Conservation (phyloP, 2,113 vertebrate species). For the Limnothrissa miodon region DNA sequence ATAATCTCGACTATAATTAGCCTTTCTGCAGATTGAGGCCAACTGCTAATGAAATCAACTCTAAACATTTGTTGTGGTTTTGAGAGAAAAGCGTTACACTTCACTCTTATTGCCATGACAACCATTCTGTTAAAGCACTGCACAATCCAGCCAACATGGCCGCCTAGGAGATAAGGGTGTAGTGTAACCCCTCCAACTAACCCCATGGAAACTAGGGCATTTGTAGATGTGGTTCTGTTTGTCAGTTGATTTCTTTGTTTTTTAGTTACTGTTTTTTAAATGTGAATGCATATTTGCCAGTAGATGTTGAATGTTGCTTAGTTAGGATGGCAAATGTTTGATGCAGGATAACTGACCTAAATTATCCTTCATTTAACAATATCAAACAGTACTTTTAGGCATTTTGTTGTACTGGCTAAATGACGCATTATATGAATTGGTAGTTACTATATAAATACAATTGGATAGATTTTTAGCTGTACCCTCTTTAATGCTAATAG, state of each 20-base stretch:
- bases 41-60: conserved; percentile 37
- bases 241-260: conserved; percentile 76
- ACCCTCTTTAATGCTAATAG: neutral
- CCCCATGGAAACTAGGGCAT: conserved; percentile 66
- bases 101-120: conserved; percentile 46
- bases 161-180: conserved; percentile 45
- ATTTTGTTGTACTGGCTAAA: neutral
- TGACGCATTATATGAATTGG: neutral
- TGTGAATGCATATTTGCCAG: conserved; percentile 78
- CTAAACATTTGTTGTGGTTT: conserved; percentile 36
- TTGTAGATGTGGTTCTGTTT: conserved; percentile 76
- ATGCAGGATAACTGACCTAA: conserved; percentile 84
- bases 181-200: conserved; percentile 68
- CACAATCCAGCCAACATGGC: conserved; percentile 35
- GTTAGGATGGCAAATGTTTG: conserved; percentile 81
- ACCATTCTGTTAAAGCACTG: neutral
- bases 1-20: conserved; percentile 31
- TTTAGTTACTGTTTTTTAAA: conserved; percentile 78
- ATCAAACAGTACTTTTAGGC: neutral
- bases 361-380: neutral
- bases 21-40: conserved; percentile 36
- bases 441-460: neutral
- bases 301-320: conserved; percentile 97
- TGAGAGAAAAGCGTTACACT: conserved; percentile 57
- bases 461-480: neutral